These are phyloP conservation scores for Drosophila tanythrix DNA, from an alignment of 2,888 invertebrate genomes.

Conservation along the genomic window DNA sequence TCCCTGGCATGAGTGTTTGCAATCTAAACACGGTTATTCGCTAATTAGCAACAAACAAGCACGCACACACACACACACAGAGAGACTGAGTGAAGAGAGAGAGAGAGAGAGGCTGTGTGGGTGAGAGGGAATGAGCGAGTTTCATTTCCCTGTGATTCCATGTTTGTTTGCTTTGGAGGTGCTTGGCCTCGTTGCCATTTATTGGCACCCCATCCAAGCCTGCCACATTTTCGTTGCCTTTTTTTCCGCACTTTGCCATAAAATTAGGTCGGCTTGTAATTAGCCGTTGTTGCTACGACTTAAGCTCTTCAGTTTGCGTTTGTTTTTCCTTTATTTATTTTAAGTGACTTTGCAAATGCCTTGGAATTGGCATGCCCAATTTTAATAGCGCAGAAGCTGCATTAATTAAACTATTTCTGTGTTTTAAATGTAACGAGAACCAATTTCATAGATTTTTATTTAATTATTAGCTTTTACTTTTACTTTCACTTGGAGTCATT, in stretches of 20 bases:
- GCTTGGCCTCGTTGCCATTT: slow-evolving; percentile 78
- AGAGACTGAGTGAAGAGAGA: background rate
- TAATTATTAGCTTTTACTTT: background rate
- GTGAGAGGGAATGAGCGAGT: slow-evolving; percentile 11
- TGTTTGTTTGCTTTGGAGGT: slow-evolving; percentile 69
- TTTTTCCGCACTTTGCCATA: slow-evolving; percentile 62
- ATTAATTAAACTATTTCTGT: background rate
- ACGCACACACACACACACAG: slow-evolving; percentile 41
- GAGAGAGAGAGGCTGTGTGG: background rate
- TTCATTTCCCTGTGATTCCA: slow-evolving; percentile 69
- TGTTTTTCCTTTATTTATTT: slow-evolving; percentile 37
- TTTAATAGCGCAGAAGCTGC: slow-evolving; percentile 2
- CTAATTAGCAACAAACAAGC: slow-evolving; percentile 81
- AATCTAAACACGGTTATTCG: slow-evolving; percentile 82
- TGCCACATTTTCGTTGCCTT: slow-evolving; percentile 47
- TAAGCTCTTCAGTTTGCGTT: slow-evolving; percentile 51
- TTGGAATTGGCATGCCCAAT: slow-evolving; percentile 15
- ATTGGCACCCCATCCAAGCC: slow-evolving; percentile 56
- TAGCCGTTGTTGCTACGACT: slow-evolving; percentile 70
- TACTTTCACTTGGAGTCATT: background rate
- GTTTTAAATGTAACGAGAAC: background rate
- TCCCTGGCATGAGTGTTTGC: slow-evolving; percentile 78
- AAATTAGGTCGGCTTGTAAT: slow-evolving; percentile 74
- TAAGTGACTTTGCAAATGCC: slow-evolving; percentile 47
- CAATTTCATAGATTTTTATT: background rate